A percentile compares a stretch with the other conserved stretches of the same genome.
Evolutionary conservation across 2,797 vertebrate species (phyloP).

Genomic region (Phataginus tetradactyla): DNA sequence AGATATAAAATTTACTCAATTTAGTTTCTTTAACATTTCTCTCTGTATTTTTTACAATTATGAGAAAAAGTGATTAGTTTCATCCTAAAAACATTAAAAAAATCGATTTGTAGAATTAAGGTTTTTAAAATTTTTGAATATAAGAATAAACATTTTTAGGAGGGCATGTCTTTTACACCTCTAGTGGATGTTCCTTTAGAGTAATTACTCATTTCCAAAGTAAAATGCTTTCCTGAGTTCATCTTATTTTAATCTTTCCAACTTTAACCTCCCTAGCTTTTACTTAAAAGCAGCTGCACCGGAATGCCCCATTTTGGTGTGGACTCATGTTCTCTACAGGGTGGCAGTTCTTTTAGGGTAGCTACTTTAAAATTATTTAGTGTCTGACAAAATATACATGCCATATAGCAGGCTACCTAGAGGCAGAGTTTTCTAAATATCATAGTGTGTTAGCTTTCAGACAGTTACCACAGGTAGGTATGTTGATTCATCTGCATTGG

Average conservation of each 20-base stretch:
- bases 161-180: not conserved
- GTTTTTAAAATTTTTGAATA: not conserved
- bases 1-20: not conserved
- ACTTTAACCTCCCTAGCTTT: not conserved
- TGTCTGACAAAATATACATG: conserved; percentile 11
- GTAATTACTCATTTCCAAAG: conserved; percentile 1
- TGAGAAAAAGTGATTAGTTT: conserved; percentile 3
- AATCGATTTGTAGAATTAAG: not conserved
- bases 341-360: conserved; percentile 3
- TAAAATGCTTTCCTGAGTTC: conserved; percentile 14
- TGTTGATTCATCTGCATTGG: not conserved
- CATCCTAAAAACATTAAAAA: not conserved
- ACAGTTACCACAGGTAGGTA: conserved; percentile 48
- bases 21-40: conserved; percentile 28
- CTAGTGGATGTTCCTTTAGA: not conserved
- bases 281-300: not conserved
- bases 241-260: conserved; percentile 43
- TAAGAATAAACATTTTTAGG: conserved; percentile 41
- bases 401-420: not conserved
- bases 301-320: conserved; percentile 29
- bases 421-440: conserved; percentile 5
- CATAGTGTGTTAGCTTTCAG: not conserved
- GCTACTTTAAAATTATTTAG: not conserved
- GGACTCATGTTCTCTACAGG: not conserved
- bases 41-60: not conserved